These are phyloP conservation scores for Enteromius afrohamiltoni DNA, from an alignment of 2,797 vertebrate genomes.

Conservation along the genomic window DNA sequence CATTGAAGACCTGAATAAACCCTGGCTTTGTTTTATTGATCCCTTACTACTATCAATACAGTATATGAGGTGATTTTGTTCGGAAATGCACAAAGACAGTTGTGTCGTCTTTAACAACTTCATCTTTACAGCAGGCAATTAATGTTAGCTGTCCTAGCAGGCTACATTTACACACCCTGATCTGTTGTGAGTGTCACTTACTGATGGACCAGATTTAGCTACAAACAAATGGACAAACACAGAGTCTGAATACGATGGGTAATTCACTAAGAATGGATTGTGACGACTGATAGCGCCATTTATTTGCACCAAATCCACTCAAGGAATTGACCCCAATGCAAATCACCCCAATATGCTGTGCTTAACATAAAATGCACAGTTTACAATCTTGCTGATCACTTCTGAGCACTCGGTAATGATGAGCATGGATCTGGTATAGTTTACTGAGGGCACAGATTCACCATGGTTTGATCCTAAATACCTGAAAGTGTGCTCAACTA, in stretches of 20 bases:
- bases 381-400: neutral
- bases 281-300: neutral
- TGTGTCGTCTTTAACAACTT: slow-evolving; percentile 76
- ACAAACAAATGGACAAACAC: slow-evolving; percentile 16
- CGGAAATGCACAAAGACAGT: slow-evolving; percentile 76
- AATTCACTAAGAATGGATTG: slow-evolving; percentile 28
- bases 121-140: slow-evolving; percentile 75
- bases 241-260: neutral
- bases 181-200: slow-evolving; percentile 26
- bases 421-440: neutral
- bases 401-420: neutral
- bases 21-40: slow-evolving; percentile 79
- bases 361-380: neutral
- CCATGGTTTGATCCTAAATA: neutral
- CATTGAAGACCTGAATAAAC: slow-evolving; percentile 69
- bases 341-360: slow-evolving; percentile 2
- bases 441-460: neutral
- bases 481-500: neutral
- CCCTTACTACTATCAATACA: slow-evolving; percentile 71
- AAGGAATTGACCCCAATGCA: slow-evolving; percentile 16
- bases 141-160: slow-evolving; percentile 70
- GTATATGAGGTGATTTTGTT: slow-evolving; percentile 77
- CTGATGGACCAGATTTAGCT: slow-evolving; percentile 26
- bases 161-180: slow-evolving; percentile 56
- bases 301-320: slow-evolving; percentile 41